Evolutionary conservation across 2,113 vertebrate species (phyloP), one percentile per base, ranked within the genome.

Genomic region (Catharus fuscescens): DNA sequence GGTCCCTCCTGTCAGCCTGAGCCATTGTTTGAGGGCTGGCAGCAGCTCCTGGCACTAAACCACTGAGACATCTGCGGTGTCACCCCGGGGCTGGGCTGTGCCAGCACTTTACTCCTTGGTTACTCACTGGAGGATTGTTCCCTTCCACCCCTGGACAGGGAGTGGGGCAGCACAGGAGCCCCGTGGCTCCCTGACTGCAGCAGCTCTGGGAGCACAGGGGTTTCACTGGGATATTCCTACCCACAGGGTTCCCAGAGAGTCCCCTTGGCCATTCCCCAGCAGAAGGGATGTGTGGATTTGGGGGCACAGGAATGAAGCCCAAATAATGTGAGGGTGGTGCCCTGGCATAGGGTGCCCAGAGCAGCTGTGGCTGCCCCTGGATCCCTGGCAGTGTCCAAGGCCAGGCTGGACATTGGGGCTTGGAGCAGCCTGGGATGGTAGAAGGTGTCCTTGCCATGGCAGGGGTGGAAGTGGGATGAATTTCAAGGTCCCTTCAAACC

Each of bases 1-100:
- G 17, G 28, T 81, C 77, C 72, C 31, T 84, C 71, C 69, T 95
- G 89, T 74, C 61, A 32, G 72, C 48, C 76, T 28, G 53, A 78
- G 65, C 95, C 69, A 89, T 94, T 94, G 83, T 96, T 74, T 71
- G 47, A 32, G 69, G 57, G 60, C 4, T 92, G 92, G 88, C 92
- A 88, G 69, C 44, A 64, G 21, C 59, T 74, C 16, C 69, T 88
- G 86, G 56, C 44, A 52, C 66, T 15, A 53, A 83, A 81, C 10
- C 56, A 10, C 47, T 25, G 52, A 15, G 83, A 36, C 83, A 90
- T 80, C 67, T 66, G 29, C 2, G 5, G 69, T 78, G 77, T 79
- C 77, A 32, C 56, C 52, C 40, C 10, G 7, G 47, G 83, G 14
- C n/a, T 2, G 9, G 59, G 60, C 20, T 2, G 9, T 57, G 82